phyloP scores from a whole-genome alignment of 1,140 invertebrate genomes.

The Chymomyza costata region DNA sequence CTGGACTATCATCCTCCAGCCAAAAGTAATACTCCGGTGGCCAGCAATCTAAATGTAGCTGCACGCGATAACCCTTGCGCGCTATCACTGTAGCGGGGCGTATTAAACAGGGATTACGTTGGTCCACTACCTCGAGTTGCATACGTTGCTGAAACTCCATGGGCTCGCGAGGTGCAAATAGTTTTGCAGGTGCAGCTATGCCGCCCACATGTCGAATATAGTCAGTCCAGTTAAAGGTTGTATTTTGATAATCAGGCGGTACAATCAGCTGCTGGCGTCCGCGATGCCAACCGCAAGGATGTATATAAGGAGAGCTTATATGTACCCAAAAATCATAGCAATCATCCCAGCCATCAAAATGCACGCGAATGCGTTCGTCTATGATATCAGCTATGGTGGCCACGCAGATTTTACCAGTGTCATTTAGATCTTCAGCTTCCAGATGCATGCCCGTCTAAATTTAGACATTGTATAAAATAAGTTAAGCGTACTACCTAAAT shows the following conservation, averaged over 20 bases:
- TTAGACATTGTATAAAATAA: too few species aligned
- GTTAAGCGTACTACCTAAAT: too few species aligned
- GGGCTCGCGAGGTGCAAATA: slow-evolving; percentile 87
- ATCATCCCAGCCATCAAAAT: slow-evolving; percentile 97
- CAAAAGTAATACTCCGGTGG: slow-evolving; percentile 89
- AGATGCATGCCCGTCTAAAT: slow-evolving; percentile 90
- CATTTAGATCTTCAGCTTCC: slow-evolving; percentile 95
- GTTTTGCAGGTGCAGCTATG: slow-evolving; percentile 85
- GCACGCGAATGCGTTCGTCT: slow-evolving; percentile 90
- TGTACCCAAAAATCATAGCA: slow-evolving; percentile 96
- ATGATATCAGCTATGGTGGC: slow-evolving; percentile 90
- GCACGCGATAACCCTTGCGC: slow-evolving; percentile 85
- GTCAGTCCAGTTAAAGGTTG: slow-evolving; percentile 88
- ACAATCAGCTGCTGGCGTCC: slow-evolving; percentile 87
- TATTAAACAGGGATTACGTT: slow-evolving; percentile 84
- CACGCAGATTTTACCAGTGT: slow-evolving; percentile 90
- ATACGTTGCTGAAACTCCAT: slow-evolving; percentile 90
- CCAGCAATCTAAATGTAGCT: slow-evolving; percentile 95
- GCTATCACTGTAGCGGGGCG: slow-evolving; percentile 90
- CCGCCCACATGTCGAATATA: slow-evolving; percentile 86
- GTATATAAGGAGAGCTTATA: slow-evolving; percentile 91
- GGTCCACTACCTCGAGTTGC: slow-evolving; percentile 94
- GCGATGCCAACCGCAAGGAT: slow-evolving; percentile 94
- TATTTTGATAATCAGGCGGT: slow-evolving; percentile 83
- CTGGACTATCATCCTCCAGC: slow-evolving; percentile 92